A percentile compares a stretch with the other conserved stretches of the same genome.
Conservation (phyloP, 2,888 invertebrate genomes). For the Xestia rhomboidea region DNA sequence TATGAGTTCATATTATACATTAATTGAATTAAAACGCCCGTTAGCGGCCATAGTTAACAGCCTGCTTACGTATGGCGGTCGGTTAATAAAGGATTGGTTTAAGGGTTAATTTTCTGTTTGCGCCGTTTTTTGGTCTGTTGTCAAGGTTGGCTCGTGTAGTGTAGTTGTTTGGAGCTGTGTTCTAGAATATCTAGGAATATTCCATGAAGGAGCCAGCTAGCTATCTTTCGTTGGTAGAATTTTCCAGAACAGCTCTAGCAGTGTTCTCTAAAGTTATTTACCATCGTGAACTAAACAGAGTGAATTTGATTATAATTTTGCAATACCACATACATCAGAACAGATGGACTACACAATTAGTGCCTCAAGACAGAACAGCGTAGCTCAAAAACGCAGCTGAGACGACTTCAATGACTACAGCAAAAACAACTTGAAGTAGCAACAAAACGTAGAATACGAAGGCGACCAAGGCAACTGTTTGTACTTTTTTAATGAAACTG, state of each 20-base stretch:
- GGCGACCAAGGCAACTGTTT: neutral
- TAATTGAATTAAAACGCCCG: slow-evolving; percentile 66
- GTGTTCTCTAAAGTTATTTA: neutral
- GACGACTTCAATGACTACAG: neutral
- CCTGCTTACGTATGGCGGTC: slow-evolving; percentile 13
- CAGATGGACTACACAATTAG: neutral
- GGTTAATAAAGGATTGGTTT: slow-evolving; percentile 47
- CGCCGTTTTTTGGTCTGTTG: neutral
- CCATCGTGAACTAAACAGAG: neutral
- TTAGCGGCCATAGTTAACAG: slow-evolving; percentile 22
- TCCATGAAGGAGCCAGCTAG: neutral
- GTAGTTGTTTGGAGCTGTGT: neutral
- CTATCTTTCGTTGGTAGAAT: neutral
- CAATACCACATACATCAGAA: neutral
- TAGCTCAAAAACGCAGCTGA: neutral
- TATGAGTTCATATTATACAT: slow-evolving; percentile 67
- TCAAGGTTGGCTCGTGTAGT: slow-evolving; percentile 16
- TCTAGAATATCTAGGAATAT: neutral
- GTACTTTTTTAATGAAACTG: neutral
- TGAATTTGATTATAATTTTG: neutral
- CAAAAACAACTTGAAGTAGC: neutral
- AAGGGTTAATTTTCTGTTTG: slow-evolving; percentile 16
- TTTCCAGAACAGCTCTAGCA: neutral
- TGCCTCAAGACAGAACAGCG: neutral
- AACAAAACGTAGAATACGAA: neutral